Evolutionary conservation across 2,113 vertebrate genomes (phyloP), one percentile per base, ranked within the genome.

Genomic region (Leuciscus idus): DNA sequence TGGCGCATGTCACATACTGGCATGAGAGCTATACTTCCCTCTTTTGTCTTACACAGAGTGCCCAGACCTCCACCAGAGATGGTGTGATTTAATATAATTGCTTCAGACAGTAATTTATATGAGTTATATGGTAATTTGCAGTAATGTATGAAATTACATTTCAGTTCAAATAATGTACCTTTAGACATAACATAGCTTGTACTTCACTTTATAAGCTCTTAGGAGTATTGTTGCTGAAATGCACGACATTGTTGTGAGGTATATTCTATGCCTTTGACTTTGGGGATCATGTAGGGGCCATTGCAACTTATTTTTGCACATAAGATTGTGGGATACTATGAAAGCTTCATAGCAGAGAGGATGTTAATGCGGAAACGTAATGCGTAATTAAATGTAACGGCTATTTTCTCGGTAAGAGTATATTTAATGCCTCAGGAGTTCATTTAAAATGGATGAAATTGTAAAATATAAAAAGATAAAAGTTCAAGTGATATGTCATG

Each of bases 1-100:
- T 90, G 59, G 80, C 84, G 80, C 73, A 81, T 61, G 33, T 68
- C 59, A 81, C 81, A 62, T 23, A 83, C 28, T 88, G 84, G 74
- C 84, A 75, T n/a, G 36, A 78, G 75, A 84, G 46, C 26, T 52
- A 28, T 61, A 43, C 57, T 73, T 83, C 74, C 17, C 13, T 81
- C 39, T 61, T 86, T 81, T 52, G 46, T 62, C 68, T 39, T 23
- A 86, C 55, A 64, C 68, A 75, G 66, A 86, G 72, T 68, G 57
- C 19, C 46, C 26, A 86, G 76, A 89, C 76, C 76, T 84, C 83
- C 55, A 84, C 33, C 57, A 80, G 68, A 61, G 59, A 84, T 77
- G 10, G 23, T 55, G 30, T 78, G 39, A 86, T 82, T 75, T 68
- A 75, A 72, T 28, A 82, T 30, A 70, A 78, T 17, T 17, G 33